These are phyloP conservation scores for Campoplex capitator DNA, from an alignment of 2,888 invertebrate genomes.

Conservation along the genomic window DNA sequence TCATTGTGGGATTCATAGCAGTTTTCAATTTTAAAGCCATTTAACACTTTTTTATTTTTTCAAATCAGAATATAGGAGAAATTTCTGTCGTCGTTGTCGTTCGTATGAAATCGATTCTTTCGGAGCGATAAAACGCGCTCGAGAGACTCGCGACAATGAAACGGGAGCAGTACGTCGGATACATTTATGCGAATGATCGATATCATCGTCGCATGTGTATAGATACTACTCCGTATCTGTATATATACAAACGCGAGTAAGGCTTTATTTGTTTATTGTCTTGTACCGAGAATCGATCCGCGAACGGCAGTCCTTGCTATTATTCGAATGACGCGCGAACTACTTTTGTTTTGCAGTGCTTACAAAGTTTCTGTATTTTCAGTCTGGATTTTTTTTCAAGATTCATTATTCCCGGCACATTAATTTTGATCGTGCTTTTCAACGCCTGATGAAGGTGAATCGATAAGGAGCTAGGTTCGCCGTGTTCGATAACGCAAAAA, in stretches of 20 bases:
- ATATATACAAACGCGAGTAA: not conserved
- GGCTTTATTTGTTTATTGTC: slow-evolving; percentile 54
- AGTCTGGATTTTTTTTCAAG: not conserved
- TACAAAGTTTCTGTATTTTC: slow-evolving; percentile 1
- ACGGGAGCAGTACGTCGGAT: slow-evolving; percentile 59
- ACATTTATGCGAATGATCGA: slow-evolving; percentile 55
- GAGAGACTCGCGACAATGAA: slow-evolving; percentile 57
- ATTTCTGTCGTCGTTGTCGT: slow-evolving; percentile 31
- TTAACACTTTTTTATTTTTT: too few species aligned
- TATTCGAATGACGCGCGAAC: slow-evolving; percentile 44
- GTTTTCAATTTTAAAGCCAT: too few species aligned
- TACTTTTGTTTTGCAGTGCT: slow-evolving; percentile 17
- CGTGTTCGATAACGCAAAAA: not conserved
- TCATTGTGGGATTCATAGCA: not conserved
- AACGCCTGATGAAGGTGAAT: not conserved
- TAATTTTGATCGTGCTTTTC: not conserved
- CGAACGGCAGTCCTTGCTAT: slow-evolving; percentile 27
- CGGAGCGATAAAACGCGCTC: slow-evolving; percentile 47
- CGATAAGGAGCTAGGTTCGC: not conserved
- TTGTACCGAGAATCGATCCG: slow-evolving; percentile 32
- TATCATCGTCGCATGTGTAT: slow-evolving; percentile 10
- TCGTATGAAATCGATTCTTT: slow-evolving; percentile 33
- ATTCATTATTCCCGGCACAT: not conserved
- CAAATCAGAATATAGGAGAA: not conserved
- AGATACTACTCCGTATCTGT: not conserved